Conservation (phyloP, 2,113 vertebrate genomes). For the Hippoglossus stenolepis region DNA sequence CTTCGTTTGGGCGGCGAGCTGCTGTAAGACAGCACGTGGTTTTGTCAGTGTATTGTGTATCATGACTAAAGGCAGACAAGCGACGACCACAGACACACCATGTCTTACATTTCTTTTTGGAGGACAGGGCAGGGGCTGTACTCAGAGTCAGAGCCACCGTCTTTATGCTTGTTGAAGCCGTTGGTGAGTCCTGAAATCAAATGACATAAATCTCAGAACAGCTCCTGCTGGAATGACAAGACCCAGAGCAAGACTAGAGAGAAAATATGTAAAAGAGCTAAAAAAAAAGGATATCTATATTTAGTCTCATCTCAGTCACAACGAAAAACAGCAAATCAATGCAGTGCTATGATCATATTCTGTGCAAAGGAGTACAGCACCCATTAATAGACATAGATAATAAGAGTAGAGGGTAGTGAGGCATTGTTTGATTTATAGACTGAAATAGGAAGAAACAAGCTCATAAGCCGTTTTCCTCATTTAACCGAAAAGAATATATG, state of each 20-base stretch:
- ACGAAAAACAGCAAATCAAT: not conserved
- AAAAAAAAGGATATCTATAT: too few relatives aligned
- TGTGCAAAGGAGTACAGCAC: too few relatives aligned
- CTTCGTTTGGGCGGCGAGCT: constrained; percentile 89
- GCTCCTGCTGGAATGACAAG: constrained; percentile 8
- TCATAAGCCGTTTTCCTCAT: not conserved
- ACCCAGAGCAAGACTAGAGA: not conserved
- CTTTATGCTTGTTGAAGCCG: constrained; percentile 86
- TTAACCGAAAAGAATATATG: not conserved
- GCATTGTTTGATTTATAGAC: too few relatives aligned
- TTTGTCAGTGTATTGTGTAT: not conserved
- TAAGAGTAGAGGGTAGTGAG: too few relatives aligned
- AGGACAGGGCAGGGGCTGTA: constrained; percentile 84
- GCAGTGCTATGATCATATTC: not conserved
- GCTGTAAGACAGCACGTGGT: constrained; percentile 67
- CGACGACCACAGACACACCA: not conserved
- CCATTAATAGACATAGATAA: too few relatives aligned
- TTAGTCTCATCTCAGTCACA: too few relatives aligned
- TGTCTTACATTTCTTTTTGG: constrained; percentile 87
- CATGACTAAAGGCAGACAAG: not conserved
- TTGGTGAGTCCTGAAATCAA: constrained; percentile 88
- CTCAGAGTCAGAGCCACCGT: constrained; percentile 88
- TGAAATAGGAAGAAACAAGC: not conserved
- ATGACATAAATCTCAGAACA: constrained; percentile 11
- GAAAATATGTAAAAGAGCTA: not conserved